Conservation (phyloP, 2,888 invertebrate species). For the Leucoptera coffeella region DNA sequence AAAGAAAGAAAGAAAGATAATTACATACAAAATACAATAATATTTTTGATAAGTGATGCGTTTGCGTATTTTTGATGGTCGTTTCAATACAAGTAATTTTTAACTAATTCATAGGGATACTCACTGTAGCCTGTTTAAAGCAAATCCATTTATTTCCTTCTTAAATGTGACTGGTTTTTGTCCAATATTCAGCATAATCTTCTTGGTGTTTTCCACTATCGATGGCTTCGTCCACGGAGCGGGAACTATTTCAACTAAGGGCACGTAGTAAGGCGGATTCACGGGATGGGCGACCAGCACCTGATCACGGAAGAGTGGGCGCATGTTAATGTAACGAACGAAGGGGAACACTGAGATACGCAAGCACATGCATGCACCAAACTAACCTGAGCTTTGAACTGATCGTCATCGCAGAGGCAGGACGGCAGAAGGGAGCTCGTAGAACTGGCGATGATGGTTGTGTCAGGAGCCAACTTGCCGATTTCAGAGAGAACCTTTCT, state of each 20-base stretch:
- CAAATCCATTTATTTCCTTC: conserved; percentile 88
- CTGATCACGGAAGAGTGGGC: too few relatives aligned
- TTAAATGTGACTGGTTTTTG: conserved; percentile 84
- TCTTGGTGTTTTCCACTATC: conserved; percentile 66
- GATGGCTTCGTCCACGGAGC: conserved; percentile 86
- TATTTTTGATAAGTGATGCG: too few relatives aligned
- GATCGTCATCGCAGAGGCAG: conserved; percentile 71
- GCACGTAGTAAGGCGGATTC: conserved; percentile 95
- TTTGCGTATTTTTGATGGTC: too few relatives aligned
- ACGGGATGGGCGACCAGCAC: conserved; percentile 88
- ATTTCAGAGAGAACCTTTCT: conserved; percentile 70
- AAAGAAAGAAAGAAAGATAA: too few relatives aligned
- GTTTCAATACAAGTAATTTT: too few relatives aligned
- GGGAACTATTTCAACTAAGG: too few relatives aligned
- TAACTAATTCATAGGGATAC: too few relatives aligned
- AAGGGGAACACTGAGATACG: too few relatives aligned
- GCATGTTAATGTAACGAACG: too few relatives aligned
- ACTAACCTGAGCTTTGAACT: conserved; percentile 59
- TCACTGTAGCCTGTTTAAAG: conserved; percentile 87
- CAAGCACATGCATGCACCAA: too few relatives aligned
- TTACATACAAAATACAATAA: too few relatives aligned
- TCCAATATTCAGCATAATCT: conserved; percentile 79
- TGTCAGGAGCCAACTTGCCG: conserved; percentile 69
- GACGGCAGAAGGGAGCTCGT: conserved; percentile 92
- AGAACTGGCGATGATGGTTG: conserved; percentile 84